phyloP scores from a whole-genome alignment of 1,140 invertebrate genomes.

The Chrysoperla carnea region DNA sequence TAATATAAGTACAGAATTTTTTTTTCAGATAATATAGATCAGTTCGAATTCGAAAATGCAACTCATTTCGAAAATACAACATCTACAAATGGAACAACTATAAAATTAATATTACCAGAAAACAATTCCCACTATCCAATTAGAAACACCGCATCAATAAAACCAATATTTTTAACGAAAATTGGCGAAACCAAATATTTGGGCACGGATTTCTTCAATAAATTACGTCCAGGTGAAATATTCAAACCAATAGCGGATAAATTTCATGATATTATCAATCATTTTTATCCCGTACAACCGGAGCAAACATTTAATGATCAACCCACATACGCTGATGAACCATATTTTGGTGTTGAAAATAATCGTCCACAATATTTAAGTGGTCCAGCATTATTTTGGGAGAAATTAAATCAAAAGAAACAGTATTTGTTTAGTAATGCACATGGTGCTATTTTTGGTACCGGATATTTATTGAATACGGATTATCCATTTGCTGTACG shows the following conservation, averaged over 20 bases:
- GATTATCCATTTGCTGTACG: not conserved
- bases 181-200: no score
- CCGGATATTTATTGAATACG: not conserved
- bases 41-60: no score
- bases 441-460: not conserved
- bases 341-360: not conserved
- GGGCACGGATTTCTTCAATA: not conserved
- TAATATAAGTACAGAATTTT: no score
- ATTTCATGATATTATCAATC: not conserved
- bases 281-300: not conserved
- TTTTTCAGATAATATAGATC: no score
- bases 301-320: not conserved
- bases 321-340: not conserved
- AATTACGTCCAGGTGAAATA: not conserved
- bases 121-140: no score
- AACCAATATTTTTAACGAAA: no score
- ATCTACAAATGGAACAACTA: no score
- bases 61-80: no score
- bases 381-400: not conserved
- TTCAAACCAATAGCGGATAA: not conserved
- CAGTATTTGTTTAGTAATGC: not conserved
- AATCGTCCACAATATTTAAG: not conserved
- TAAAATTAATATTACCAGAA: no score
- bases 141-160: no score
- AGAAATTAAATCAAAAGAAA: not conserved